Evolutionary conservation across 2,797 vertebrate genomes (phyloP).

Genomic region (Bovichtus diacanthus): DNA sequence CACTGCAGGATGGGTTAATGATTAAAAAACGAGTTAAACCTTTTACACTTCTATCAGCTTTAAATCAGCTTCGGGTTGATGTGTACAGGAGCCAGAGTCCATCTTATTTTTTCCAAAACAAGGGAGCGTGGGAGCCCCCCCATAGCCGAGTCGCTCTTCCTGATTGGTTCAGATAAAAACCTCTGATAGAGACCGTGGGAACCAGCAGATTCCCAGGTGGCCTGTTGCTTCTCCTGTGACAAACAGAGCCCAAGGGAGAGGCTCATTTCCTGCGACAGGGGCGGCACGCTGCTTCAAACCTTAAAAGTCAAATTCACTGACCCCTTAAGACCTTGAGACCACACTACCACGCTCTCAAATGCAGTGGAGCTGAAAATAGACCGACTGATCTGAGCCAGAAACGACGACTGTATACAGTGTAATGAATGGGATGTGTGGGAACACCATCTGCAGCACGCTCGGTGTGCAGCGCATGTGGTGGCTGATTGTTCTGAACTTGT

Average conservation of each 20-base stretch:
- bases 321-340: conserved; percentile 70
- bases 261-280: conserved; percentile 71
- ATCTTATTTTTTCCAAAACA: conserved; percentile 44
- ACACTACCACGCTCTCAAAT: conserved; percentile 59
- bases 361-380: conserved; percentile 62
- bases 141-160: conserved; percentile 24
- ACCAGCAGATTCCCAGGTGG: conserved; percentile 71
- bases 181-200: conserved; percentile 76
- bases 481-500: conserved; percentile 40
- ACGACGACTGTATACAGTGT: conserved; percentile 50
- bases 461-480: conserved; percentile 4
- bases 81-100: conserved; percentile 18
- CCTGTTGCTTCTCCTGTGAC: conserved; percentile 70
- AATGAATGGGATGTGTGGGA: conserved; percentile 55
- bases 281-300: conserved; percentile 50
- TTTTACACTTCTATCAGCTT: conserved; percentile 45
- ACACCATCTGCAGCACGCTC: conserved; percentile 38
- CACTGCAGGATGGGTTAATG: conserved; percentile 39
- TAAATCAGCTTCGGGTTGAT: conserved; percentile 26
- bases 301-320: conserved; percentile 67
- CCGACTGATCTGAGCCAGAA: conserved; percentile 33
- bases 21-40: conserved; percentile 47
- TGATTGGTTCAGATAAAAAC: conserved; percentile 62
- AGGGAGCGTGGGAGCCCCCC: conserved; percentile 31
- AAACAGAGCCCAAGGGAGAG: conserved; percentile 68